Conservation (phyloP, 2,113 vertebrate genomes). For the Hirundichthys speculiger region DNA sequence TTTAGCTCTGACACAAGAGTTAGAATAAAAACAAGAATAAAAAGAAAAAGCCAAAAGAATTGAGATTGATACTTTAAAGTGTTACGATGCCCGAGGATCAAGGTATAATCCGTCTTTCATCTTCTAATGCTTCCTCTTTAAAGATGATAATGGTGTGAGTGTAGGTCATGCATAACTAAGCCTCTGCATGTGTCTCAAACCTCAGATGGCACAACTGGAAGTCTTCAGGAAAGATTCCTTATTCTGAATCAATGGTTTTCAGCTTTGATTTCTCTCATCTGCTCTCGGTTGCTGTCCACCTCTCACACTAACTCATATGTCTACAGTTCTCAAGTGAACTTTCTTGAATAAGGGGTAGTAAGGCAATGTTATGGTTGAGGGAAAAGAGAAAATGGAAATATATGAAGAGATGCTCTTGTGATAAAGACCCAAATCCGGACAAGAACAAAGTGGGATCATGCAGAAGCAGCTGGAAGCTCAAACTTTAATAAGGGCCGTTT, state of each 20-base stretch:
- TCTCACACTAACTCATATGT: neutral
- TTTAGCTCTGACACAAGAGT: conserved; percentile 4
- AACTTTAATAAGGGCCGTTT: conserved; percentile 55
- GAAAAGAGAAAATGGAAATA: neutral
- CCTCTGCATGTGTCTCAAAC: conserved; percentile 7
- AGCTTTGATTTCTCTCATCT: conserved; percentile 26
- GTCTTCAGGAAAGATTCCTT: conserved; percentile 23
- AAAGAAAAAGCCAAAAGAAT: conserved; percentile 15
- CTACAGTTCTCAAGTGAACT: neutral
- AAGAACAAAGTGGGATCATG: conserved; percentile 34
- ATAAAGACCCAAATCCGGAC: conserved; percentile 29
- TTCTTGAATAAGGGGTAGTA: neutral
- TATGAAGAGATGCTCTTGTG: neutral
- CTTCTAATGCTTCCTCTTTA: conserved; percentile 40
- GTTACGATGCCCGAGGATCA: conserved; percentile 30
- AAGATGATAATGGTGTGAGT: conserved; percentile 41
- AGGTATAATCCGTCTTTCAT: conserved; percentile 34
- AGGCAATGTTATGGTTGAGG: neutral
- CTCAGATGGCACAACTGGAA: conserved; percentile 34
- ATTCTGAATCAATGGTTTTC: conserved; percentile 40
- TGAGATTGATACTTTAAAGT: conserved; percentile 29
- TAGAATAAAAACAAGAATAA: conserved; percentile 2
- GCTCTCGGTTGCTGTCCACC: neutral
- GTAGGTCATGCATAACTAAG: conserved; percentile 29
- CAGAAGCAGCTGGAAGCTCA: conserved; percentile 49